Conservation (phyloP, 2,113 vertebrate species). For the Callaeas wilsoni region DNA sequence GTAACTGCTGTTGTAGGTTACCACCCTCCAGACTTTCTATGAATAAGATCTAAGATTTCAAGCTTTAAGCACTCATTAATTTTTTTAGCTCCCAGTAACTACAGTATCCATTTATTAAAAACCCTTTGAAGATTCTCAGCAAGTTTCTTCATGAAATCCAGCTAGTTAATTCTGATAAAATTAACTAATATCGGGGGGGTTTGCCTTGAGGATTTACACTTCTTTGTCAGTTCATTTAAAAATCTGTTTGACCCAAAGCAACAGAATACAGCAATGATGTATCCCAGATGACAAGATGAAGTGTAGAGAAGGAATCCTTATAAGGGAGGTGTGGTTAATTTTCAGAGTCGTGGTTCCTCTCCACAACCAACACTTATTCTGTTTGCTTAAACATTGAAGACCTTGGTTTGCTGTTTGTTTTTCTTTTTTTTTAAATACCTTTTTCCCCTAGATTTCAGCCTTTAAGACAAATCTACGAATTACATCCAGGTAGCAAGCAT, state of each 20-base stretch:
- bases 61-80: neutral
- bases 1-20: neutral
- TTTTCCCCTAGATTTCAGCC: neutral
- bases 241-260: neutral
- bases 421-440: neutral
- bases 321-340: neutral
- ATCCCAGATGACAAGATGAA: neutral
- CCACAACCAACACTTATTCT: neutral
- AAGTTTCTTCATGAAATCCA: neutral
- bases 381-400: neutral
- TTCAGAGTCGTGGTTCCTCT: neutral
- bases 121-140: neutral
- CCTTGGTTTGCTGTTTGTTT: neutral
- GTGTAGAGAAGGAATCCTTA: neutral
- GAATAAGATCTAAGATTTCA: neutral
- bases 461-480: neutral
- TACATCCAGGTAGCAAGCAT: neutral
- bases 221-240: neutral
- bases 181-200: neutral
- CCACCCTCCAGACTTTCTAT: neutral
- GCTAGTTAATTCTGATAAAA: neutral
- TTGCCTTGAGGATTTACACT: neutral
- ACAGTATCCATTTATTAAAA: neutral
- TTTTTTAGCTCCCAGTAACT: neutral
- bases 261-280: neutral